Evolutionary conservation across 1,140 invertebrate species (phyloP), one percentile per base, ranked within the genome.

Genomic region (Camponotus pennsylvanicus): DNA sequence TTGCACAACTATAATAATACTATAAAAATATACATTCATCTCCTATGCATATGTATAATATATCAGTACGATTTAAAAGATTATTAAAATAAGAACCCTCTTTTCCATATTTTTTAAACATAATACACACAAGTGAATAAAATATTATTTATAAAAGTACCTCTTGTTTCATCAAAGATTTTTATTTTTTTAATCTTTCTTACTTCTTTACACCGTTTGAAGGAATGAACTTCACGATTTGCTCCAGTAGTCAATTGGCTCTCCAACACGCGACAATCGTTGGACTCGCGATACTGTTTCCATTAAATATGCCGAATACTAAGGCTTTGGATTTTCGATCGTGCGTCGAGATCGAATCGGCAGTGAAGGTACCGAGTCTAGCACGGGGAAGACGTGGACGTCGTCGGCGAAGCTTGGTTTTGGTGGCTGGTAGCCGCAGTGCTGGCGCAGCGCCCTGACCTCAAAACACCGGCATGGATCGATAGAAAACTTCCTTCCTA

Each of bases 401-500:
- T 70, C 55, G 85, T 76, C 66, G 86, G 49, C 71, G 85, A 57
- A 75, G 77, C 55, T 82, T 55, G 85, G 78, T 83, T 90, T 90
- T 55, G 88, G 86, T 87, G 37, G 88, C 88, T 88, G 83, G 86
- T 91, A 89, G 91, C 90, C 92, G 92, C 92, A 92, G 92, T 92
- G 92, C 87, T 93, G 92, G 92, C 92, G 92, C 92, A 93, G 92
- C 92, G 92, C 90, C 92, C 92, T 93, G 92, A 93, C 92, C 92
- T 93, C 92, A 93, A 93, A 93, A 93, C 90, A 92, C 86, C 89
- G 80, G 63, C 85, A 73, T 64, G 64, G 92, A 93, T 93, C 92
- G 92, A 93, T 93, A 93, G 92, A 93, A 93, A 93, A 93, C 92
- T 93, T 93, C 92, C 91, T 92, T 92, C 90, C 91, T 90, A 91